Base-by-base conservation (phyloP, 1,140 invertebrate genomes). In the Pseudoatta argentina region DNA sequence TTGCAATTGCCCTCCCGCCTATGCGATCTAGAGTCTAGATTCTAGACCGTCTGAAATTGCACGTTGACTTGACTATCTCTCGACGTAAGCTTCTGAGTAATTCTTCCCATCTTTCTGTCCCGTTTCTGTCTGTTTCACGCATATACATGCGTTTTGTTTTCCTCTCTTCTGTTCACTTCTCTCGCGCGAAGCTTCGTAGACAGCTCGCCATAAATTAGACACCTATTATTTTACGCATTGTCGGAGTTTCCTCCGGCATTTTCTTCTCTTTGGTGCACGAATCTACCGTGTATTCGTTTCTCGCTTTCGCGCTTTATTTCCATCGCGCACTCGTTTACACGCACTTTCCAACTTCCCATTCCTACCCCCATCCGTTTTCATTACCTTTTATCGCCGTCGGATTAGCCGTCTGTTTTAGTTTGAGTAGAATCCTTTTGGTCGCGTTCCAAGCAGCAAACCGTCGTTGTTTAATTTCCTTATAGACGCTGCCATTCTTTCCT, bases 151-250 rank as follows among this genome's bases (percentile, higher is more conserved):
- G 12, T 10, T 44, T 14, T 55, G 3, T 3, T 8, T 18, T 53
- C 14, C 51, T 63, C 18, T 64, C 51, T 34, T 51, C 39, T 30
- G 24, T 57, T 16, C 30, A 5, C 14, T 14, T 51, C 61, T 67
- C 18, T 44, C 64, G 48, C 77, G 18, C 27, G 5, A 39, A 76
- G 53, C 24, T 71, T 44, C 64, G 64, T 71, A 7, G 72, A 44
- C 72, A 86, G 85, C 79, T 87, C 44, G 57, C 73, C 75, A 51
- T 86, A 86, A 77, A 86, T 77, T 86, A 61, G 87, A 88, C 51
- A 73, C 75, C 82, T 87, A 79, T 85, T 87, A 78, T 88, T 85
- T 85, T 73, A 78, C 73, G 51, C 83, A 51, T 77, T 53, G 66
- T 66, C 66, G 27, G 66, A 61, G 30, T 39, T 67, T 61, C 57